phyloP scores from a whole-genome alignment of 2,888 invertebrate species.

The Tetropium fuscum region DNA sequence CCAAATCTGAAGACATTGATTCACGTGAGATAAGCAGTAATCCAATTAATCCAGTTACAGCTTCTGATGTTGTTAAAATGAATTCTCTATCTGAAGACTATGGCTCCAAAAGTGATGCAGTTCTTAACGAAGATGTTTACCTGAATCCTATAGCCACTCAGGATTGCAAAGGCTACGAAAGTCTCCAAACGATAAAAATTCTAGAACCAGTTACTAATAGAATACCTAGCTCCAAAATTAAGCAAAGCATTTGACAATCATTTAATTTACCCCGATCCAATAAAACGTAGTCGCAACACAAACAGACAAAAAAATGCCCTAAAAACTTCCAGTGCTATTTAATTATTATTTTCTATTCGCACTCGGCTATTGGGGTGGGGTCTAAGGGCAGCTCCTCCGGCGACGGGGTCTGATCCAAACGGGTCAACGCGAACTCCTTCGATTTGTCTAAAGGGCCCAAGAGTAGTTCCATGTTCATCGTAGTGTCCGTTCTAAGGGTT shows the following conservation, averaged over 20 bases:
- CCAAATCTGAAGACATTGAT: neutral
- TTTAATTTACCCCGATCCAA: constrained; percentile 1
- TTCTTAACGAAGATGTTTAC: constrained; percentile 1
- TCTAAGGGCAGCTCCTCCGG: constrained; percentile 88
- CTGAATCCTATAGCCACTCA: constrained; percentile 6
- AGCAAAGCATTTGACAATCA: too few species aligned
- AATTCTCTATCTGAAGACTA: too few species aligned
- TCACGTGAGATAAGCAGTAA: too few species aligned
- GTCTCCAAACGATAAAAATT: neutral
- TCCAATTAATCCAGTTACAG: too few species aligned
- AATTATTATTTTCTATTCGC: too few species aligned
- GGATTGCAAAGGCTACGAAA: neutral
- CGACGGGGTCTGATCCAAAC: constrained; percentile 85
- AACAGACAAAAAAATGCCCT: neutral
- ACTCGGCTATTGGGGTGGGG: constrained; percentile 73
- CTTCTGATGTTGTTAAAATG: too few species aligned
- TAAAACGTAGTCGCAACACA: neutral
- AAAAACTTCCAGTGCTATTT: constrained; percentile 1
- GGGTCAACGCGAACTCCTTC: constrained; percentile 62
- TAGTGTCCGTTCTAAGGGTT: constrained; percentile 71
- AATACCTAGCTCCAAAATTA: too few species aligned
- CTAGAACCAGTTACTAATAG: too few species aligned
- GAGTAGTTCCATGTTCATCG: constrained; percentile 70
- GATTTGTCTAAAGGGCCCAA: constrained; percentile 63
- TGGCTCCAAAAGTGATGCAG: constrained; percentile 1